Base-by-base conservation (phyloP, 2,797 vertebrate species). In the Leuciscus waleckii region DNA sequence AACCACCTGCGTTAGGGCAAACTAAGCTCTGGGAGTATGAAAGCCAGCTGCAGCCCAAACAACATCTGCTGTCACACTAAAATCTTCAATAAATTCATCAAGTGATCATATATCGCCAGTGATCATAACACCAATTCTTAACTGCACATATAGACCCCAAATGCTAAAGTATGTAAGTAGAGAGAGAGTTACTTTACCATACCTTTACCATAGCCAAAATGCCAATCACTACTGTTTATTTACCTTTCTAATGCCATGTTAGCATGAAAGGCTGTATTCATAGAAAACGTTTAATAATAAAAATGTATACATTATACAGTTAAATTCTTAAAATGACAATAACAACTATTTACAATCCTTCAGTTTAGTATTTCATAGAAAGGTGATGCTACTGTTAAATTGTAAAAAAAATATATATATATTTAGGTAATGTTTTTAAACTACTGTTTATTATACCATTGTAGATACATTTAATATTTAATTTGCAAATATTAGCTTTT, bases 11-110 rank as follows among this genome's bases (percentile, higher is more conserved):
- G 79, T 88, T 92, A 91, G 92, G 91, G 93, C 94, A 95, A 95
- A 94, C 95, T 94, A 95, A 95, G 93, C 91, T 58, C 21, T 91
- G 92, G 91, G 90, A 94, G 93, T 93, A 95, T 93, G 89, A 91
- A 92, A 92, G 91, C 93, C 93, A 92, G 93, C 91, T 90, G 90
- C 56, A 87, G 89, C 91, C 90, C 32, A 82, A 86, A 88, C 88
- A 88, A 91, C 89, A 92, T 93, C 92, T 90, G 17, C 85, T 86
- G 87, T 89, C 70, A 37, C 77, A 86, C 74, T 86, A 84, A 92
- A 81, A 80, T 51, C 6, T 37, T 90, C 85, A 76, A 90, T 90
- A 92, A 90, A 91, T 81, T 91, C 88, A 93, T 90, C 85, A 89
- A 93, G 89, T 87, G 89, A 39, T 88, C 65, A 85, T 54, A 11